Evolutionary conservation across 37 sponge, comb jelly and placozoan genomes (phyloP), one percentile per base, ranked within the genome.

Genomic region (Agelas oroides): DNA sequence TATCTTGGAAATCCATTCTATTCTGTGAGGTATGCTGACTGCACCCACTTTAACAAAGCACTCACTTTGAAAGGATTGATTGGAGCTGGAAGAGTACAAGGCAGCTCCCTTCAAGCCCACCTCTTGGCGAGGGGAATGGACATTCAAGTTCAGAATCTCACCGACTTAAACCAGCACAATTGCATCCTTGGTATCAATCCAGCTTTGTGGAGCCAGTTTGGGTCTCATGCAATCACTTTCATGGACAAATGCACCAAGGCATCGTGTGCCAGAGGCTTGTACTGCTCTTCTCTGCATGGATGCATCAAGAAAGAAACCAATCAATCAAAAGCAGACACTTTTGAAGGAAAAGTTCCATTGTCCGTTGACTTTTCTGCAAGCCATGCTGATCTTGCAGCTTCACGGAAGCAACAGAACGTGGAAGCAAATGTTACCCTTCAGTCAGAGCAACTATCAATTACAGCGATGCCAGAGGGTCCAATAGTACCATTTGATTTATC

Each of bases 41-140:
- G 87, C 24, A 86, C 89, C 24, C 95, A 93, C 68, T 88, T 96
- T 85, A 96, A 79, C 73, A 88, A 83, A 32, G 95, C 95, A 2
- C 53, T 81, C n/a, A 91, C 97, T 0, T 70, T 94, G 16, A 77
- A 84, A 72, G 66, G 60, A 21, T 73, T 96, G 58, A 68, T 94
- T n/a, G 34, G 33, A 27, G 53, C 84, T 15, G 82, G 81, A 14
- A 53, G 56, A 12, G 66, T 25, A 3, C 84, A 87, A 62, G 89
- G 78, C 1, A 72, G 53, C 79, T 73, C 86, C 20, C 73, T 94
- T 0, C 97, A 96, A 73, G 89, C 95, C 18, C 89, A 94, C 60
- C 30, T 91, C 13, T 76, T 96, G 17, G 68, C 95, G 5, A 57
- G 61, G 32, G 97, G 97, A 23, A 54, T 85, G 1, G 52, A 85